Base-by-base conservation (phyloP, 30 jellyfish, hydroid and myxozoan species). In the Aurelia coerulea region DNA sequence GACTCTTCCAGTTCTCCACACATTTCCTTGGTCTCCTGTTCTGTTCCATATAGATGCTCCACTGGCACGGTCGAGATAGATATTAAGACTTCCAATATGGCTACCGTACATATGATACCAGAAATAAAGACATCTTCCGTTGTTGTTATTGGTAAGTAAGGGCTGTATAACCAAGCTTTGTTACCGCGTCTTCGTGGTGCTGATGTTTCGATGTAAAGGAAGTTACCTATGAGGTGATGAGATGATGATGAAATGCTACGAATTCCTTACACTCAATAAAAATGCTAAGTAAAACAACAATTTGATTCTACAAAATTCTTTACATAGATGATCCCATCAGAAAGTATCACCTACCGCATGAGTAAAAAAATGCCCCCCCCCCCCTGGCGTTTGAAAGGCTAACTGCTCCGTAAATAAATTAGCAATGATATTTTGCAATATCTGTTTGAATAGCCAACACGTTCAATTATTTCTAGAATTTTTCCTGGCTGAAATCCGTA, bases 71-170 rank as follows among this genome's bases (percentile, higher is more conserved):
- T 74, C 81, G 49, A 90, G 88, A 81, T 90, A 95, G 19, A 95
- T 74, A 50, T 95, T 95, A 74, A 95, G 52, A 42, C 83, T 65
- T 18, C 99, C 99, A 65, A 95, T 90, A 51, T 90, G 90, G 5
- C 65, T 42, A 17, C 99, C 99, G 75, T 85, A 86, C 99, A 95
- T 95, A 74, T 95, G 99, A 65, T 95, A 95, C 96, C 96, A 95
- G 92, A 95, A 95, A 73, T 95, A 90, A 79, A 95, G 83, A 71
- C 99, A 95, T 29, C 81, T 79, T 16, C 97, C 99, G 76, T 73
- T 5, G 85, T 68, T 2, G 92, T 68, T 10, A 69, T 72, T 23
- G 86, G 74, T 52, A 62, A 73, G 17, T 23, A 23, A 2, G 92
- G 89, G 60, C 97, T 90, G 93, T 90, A 88, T 10, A 95, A 78